A percentile compares a stretch with the other conserved stretches of the same genome.
These are phyloP conservation scores for Polypterus senegalus DNA, from an alignment of 2,113 vertebrate genomes.

Conservation along the genomic window DNA sequence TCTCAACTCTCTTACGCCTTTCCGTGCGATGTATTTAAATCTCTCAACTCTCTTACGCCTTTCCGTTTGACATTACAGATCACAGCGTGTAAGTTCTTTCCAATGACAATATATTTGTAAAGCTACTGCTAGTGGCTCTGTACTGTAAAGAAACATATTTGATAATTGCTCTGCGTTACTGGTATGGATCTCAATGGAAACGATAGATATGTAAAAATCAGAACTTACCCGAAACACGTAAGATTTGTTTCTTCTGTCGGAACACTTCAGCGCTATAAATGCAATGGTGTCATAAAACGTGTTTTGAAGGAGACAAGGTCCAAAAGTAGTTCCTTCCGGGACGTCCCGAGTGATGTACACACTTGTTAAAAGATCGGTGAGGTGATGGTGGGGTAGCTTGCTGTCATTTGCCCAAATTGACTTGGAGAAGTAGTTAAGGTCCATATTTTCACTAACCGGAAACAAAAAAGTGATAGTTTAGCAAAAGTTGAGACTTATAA, in stretches of 20 bases:
- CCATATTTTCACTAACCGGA: constrained; percentile 38
- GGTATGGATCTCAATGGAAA: too few relatives aligned
- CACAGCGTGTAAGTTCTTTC: too few relatives aligned
- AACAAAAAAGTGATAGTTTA: too few relatives aligned
- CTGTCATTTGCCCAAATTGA: constrained; percentile 59
- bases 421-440: constrained; percentile 54
- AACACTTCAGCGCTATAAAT: constrained; percentile 74
- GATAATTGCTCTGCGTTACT: too few relatives aligned
- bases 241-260: constrained; percentile 52
- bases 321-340: constrained; percentile 60
- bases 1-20: too few relatives aligned
- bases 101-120: too few relatives aligned
- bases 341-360: constrained; percentile 71
- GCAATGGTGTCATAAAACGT: constrained; percentile 70
- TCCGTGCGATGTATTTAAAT: too few relatives aligned
- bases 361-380: constrained; percentile 55
- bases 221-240: constrained; percentile 66
- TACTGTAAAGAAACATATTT: too few relatives aligned
- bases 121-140: too few relatives aligned
- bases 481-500: too few relatives aligned
- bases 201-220: not conserved
- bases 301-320: constrained; percentile 65
- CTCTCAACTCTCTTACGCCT: too few relatives aligned
- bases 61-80: too few relatives aligned
- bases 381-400: constrained; percentile 61